Evolutionary conservation across 2,888 invertebrate species (phyloP), one percentile per base, ranked within the genome.

Genomic region (Acanthosoma haemorrhoidale): DNA sequence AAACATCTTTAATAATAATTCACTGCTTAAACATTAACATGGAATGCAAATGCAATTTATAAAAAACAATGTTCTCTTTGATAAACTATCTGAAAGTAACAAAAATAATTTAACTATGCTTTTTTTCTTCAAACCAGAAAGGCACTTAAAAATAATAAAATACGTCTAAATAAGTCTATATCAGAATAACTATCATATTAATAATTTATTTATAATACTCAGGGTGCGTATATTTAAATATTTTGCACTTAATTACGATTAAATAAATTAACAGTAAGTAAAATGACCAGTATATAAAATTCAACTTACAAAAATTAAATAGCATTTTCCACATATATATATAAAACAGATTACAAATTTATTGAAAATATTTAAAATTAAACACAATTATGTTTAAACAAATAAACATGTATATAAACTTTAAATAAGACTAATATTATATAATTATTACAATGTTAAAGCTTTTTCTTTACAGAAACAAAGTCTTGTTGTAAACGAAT

Each of bases 241-340:
- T 64, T 64, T 31, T 59, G 25, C 31, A 21, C 64, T 39, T 21
- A 57, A 16, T 18, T 59, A 61, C 21, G 41, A 39, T 39, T 29
- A 64, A 64, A 64, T 64, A 64, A 64, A 64, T 63, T 64, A 64
- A 64, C 64, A 64, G 31, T 64, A 64, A 64, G 39, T 64, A 64
- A 64, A 41, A 32, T 67, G 64, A 67, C 51, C 67, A 67, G 67
- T 67, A 57, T 67, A 41, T 60, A 60, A 60, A 60, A 60, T 60
- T 29, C 29, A 36, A 60, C 60, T 36, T 34, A 60, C 34, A 60
- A 34, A 11, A 60, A 60, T 60, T 60, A 36, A 31, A 60, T 60
- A 36, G 18, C n/a, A 36, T 29, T 60, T 34, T 29, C 60, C 18
- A 51, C 21, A 51, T 51, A 51, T 51, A 51, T 25, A 60, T 18